phyloP scores from a whole-genome alignment of 2,888 invertebrate species.

The Galerucella pusilla region DNA sequence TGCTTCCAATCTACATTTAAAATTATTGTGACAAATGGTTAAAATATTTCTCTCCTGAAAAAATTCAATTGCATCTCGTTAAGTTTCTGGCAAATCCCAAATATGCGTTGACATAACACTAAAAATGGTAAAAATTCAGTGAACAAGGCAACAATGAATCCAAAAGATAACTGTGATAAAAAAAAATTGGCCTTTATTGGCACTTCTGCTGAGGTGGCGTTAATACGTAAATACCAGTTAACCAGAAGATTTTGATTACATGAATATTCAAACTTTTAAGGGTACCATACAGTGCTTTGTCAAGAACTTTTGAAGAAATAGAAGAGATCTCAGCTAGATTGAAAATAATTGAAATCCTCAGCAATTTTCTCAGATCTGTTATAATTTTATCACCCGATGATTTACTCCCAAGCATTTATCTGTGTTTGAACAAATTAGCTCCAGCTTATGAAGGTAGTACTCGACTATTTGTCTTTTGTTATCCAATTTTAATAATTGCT shows the following conservation, averaged over 20 bases:
- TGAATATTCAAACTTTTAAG: slow-evolving; percentile 64
- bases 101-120: too few species aligned
- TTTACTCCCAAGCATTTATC: slow-evolving; percentile 88
- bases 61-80: too few species aligned
- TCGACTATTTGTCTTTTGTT: background rate
- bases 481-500: background rate
- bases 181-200: too few species aligned
- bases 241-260: background rate
- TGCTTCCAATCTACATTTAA: too few species aligned
- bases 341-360: slow-evolving; percentile 90
- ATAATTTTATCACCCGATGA: slow-evolving; percentile 90
- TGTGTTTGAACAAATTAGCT: slow-evolving; percentile 95
- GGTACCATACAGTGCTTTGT: slow-evolving; percentile 92
- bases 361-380: slow-evolving; percentile 93
- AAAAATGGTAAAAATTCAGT: too few species aligned
- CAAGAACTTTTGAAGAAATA: slow-evolving; percentile 89
- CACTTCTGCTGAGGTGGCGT: too few species aligned
- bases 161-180: too few species aligned
- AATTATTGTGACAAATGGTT: too few species aligned
- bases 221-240: too few species aligned
- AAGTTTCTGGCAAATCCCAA: too few species aligned
- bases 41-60: too few species aligned
- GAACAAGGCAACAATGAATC: too few species aligned
- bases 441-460: slow-evolving; percentile 91
- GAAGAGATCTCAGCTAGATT: slow-evolving; percentile 87